Percentiles rank a stretch among this genome's conserved stretches.
phyloP scores from a whole-genome alignment of 2,797 vertebrate genomes.

The Rhabdomys pumilio region DNA sequence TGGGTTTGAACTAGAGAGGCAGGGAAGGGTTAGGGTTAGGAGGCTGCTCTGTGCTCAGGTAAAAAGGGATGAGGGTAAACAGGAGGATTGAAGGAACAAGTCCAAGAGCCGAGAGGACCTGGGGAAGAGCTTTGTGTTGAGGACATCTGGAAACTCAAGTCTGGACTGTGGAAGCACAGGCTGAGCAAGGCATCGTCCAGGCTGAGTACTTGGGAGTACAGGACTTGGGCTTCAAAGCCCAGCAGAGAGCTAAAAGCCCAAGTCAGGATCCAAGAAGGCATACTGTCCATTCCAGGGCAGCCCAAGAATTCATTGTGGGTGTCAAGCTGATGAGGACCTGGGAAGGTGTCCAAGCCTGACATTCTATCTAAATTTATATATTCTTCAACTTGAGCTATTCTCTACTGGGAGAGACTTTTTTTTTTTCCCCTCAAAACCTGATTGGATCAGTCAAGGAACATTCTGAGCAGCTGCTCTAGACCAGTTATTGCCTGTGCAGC shows the following conservation, averaged over 20 bases:
- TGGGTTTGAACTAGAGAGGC: slow-evolving; percentile 33
- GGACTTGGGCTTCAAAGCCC: not conserved
- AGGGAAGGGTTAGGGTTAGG: not conserved
- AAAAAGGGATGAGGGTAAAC: not conserved
- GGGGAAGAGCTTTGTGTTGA: not conserved
- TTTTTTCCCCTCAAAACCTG: not conserved
- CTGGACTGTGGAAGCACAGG: not conserved
- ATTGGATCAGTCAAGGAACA: not conserved
- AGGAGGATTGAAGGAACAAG: not conserved
- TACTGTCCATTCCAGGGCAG: rapidly evolving
- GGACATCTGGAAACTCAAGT: not conserved
- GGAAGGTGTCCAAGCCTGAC: not conserved
- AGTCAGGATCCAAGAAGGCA: not conserved
- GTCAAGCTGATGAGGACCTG: too few relatives aligned
- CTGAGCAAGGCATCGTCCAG: too few relatives aligned
- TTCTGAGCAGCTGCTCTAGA: not conserved
- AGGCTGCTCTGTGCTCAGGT: not conserved
- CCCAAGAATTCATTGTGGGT: not conserved
- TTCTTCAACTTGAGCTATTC: not conserved
- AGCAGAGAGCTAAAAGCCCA: not conserved
- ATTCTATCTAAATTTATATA: not conserved
- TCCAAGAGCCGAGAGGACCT: not conserved
- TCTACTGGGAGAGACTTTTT: not conserved
- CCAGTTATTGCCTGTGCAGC: not conserved
- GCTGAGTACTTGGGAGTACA: too few relatives aligned